Conservation (phyloP, 2,797 vertebrate species). For the Artibeus jamaicensis region DNA sequence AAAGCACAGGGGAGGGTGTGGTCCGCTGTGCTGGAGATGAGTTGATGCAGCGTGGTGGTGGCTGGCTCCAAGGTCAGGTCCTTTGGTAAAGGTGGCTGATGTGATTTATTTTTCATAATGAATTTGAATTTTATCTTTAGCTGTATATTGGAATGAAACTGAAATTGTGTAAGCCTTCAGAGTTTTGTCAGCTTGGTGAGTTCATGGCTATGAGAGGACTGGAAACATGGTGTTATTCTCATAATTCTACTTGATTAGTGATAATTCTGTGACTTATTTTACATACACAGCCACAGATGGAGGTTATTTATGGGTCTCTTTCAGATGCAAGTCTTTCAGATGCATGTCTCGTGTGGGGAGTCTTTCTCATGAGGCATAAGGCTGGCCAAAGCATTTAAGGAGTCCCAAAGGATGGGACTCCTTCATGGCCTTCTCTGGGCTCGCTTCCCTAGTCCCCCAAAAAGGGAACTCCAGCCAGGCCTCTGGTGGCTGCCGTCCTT, state of each 20-base stretch:
- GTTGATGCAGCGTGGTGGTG: not conserved
- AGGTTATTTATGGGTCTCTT: conserved; percentile 19
- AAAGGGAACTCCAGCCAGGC: not conserved
- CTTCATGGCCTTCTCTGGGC: not conserved
- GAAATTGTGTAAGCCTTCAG: not conserved
- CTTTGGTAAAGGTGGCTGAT: not conserved
- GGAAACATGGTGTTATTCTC: not conserved
- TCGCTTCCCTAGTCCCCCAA: not conserved
- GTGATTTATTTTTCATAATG: not conserved
- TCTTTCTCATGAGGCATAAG: not conserved
- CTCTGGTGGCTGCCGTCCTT: not conserved
- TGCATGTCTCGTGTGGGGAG: not conserved
- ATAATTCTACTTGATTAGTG: not conserved
- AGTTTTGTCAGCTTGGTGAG: not conserved
- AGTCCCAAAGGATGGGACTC: not conserved
- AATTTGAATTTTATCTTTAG: not conserved
- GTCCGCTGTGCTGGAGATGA: not conserved
- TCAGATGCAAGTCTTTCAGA: conserved; percentile 28
- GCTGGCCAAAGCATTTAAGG: not conserved
- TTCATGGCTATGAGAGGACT: not conserved
- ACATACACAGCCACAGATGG: not conserved
- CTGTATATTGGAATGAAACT: not conserved
- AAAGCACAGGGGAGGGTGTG: not conserved
- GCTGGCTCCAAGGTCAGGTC: not conserved
- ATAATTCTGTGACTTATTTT: not conserved